Evolutionary conservation across 2,797 vertebrate species (phyloP).

Genomic region (Poecilia gillii): DNA sequence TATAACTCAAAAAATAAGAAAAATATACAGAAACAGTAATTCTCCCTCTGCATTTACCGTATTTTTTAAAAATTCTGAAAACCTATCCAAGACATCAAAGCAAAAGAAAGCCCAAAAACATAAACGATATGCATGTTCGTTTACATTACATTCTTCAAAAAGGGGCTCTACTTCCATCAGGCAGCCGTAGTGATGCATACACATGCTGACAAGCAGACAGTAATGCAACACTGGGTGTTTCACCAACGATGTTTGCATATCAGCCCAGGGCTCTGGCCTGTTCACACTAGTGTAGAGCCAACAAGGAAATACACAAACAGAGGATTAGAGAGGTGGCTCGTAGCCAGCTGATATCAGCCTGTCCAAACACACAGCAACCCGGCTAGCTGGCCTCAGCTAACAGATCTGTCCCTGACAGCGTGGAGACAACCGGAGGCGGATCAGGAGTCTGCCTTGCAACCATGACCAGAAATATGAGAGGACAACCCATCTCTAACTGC

Average conservation of each 20-base stretch:
- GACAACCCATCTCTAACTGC: not conserved
- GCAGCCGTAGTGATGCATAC: constrained; percentile 13
- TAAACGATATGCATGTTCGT: not conserved
- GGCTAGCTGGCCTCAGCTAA: constrained; percentile 47
- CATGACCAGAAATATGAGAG: not conserved
- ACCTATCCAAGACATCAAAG: not conserved
- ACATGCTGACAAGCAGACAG: constrained; percentile 27
- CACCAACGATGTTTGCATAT: constrained; percentile 65
- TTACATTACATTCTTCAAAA: not conserved
- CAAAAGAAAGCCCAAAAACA: not conserved
- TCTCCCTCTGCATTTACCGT: not conserved
- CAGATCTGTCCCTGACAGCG: constrained; percentile 36
- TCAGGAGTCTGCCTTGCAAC: constrained; percentile 1
- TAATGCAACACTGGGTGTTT: constrained; percentile 58
- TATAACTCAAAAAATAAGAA: not conserved
- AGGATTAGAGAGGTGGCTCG: constrained; percentile 64
- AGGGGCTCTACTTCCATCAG: constrained; percentile 11
- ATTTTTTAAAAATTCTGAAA: not conserved
- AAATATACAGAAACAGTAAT: not conserved
- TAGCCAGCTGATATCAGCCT: constrained; percentile 68
- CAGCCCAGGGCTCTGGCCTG: constrained; percentile 41
- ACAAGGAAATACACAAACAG: constrained; percentile 74
- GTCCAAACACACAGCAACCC: constrained; percentile 70
- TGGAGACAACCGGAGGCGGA: not conserved
- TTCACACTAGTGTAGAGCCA: constrained; percentile 66